Evolutionary conservation across 2,113 vertebrate species (phyloP), one percentile per base, ranked within the genome.

Genomic region (Callopanchax toddi): DNA sequence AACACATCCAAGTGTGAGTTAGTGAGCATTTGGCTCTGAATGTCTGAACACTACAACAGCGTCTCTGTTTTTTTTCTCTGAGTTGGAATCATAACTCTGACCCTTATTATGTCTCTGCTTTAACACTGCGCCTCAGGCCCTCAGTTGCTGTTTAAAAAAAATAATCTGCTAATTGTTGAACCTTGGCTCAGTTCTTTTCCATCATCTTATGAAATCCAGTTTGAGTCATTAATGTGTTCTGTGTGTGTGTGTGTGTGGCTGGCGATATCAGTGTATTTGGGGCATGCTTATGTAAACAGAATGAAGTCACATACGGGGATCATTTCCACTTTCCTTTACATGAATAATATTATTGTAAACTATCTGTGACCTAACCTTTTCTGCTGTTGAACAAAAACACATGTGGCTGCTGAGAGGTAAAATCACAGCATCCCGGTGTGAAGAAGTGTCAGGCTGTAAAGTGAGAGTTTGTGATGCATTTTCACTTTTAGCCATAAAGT

Each of bases 331-430:
- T 85, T 89, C 71, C 67, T 78, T 76, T 83, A 85, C 79, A 87
- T 85, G 82, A 86, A 87, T 87, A 89, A 89, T 89, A 86, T 89
- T 90, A 81, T 89, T 76, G 58, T 86, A 89, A 90, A 89, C 87
- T 85, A 89, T 86, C 82, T 67, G 71, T 82, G 88, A 87, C 85
- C 86, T 84, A 75, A 87, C 84, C 81, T 85, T 83, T 79, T 77
- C 76, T 74, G 78, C 82, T 77, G 67, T 60, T 86, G 85, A 90
- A 82, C 78, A 83, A 77, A 88, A 90, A 82, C 86, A 90, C 82
- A 87, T 90, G 88, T 87, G 81, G 76, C 44, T 3, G 26, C 61
- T 78, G 48, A 70, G 60, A 66, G 60, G 69, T 42, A 7, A 4
- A 79, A 71, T 87, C 88, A 89, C 64, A 21, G 63, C 77, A 74